Evolutionary conservation across 2,797 vertebrate species (phyloP).

Genomic region (Trachops cirrhosus): DNA sequence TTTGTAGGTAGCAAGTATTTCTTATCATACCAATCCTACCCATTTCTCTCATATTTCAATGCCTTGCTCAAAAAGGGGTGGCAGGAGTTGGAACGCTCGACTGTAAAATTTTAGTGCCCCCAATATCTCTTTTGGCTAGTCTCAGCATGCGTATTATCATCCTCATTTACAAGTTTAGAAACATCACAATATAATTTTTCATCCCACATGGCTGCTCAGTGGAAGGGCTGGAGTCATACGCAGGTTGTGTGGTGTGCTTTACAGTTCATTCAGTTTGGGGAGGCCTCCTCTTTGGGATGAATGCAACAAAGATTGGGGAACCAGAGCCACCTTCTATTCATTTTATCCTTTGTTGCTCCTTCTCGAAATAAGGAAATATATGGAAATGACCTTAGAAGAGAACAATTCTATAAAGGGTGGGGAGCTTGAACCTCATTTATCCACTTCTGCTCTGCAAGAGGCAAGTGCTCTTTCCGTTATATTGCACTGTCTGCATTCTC

Average conservation of each 20-base stretch:
- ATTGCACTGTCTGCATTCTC: not conserved
- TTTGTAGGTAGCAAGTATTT: not conserved
- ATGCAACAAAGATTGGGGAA: not conserved
- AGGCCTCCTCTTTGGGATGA: not conserved
- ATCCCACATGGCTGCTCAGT: not conserved
- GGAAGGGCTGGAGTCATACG: not conserved
- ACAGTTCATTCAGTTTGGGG: not conserved
- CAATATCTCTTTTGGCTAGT: not conserved
- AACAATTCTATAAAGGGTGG: not conserved
- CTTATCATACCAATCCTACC: not conserved
- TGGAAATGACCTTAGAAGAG: not conserved
- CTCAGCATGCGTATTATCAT: not conserved
- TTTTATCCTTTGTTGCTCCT: not conserved
- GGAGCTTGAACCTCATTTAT: not conserved
- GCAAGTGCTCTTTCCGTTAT: not conserved
- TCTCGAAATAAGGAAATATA: not conserved
- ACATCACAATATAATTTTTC: no score
- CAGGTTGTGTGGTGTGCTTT: rapidly evolving
- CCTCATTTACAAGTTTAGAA: not conserved
- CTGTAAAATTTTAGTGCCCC: not conserved
- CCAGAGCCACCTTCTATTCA: not conserved
- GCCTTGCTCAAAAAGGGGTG: not conserved
- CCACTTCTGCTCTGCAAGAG: rapidly evolving
- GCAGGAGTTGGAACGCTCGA: not conserved
- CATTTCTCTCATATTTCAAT: not conserved